These are phyloP conservation scores for Gymnoscelis rufifasciata DNA, from an alignment of 2,888 invertebrate genomes.

Conservation along the genomic window DNA sequence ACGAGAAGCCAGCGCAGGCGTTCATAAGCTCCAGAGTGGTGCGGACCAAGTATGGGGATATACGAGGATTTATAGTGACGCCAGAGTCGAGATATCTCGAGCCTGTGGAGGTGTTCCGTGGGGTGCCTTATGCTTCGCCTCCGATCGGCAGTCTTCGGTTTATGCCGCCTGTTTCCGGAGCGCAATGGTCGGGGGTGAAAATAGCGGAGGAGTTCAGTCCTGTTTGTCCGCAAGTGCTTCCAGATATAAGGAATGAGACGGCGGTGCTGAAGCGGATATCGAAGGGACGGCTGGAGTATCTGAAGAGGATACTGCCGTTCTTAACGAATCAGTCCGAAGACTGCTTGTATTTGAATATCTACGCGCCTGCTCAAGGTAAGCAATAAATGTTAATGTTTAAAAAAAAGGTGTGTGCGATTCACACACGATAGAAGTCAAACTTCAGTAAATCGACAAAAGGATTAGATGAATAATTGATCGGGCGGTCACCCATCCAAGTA, in stretches of 20 bases:
- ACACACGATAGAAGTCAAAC: too few species aligned
- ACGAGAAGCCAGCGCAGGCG: slow-evolving; percentile 64
- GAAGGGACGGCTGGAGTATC: slow-evolving; percentile 90
- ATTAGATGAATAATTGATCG: too few species aligned
- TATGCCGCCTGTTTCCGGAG: slow-evolving; percentile 97
- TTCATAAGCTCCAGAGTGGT: slow-evolving; percentile 89
- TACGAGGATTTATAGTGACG: slow-evolving; percentile 90
- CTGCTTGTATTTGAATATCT: slow-evolving; percentile 97
- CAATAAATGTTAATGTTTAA: neutral
- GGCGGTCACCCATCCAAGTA: too few species aligned
- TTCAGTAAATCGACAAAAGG: too few species aligned
- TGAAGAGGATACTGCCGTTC: slow-evolving; percentile 91
- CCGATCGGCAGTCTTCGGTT: slow-evolving; percentile 93
- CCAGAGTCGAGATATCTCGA: slow-evolving; percentile 89
- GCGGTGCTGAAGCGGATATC: slow-evolving; percentile 91
- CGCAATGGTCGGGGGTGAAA: slow-evolving; percentile 94
- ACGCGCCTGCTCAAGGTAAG: slow-evolving; percentile 95
- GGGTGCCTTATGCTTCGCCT: slow-evolving; percentile 96
- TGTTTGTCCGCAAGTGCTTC: slow-evolving; percentile 94
- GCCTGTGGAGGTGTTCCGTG: slow-evolving; percentile 94
- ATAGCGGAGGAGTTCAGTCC: slow-evolving; percentile 92
- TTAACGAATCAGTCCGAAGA: slow-evolving; percentile 96
- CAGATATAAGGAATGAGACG: slow-evolving; percentile 91
- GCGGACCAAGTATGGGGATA: slow-evolving; percentile 92
- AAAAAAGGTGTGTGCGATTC: too few species aligned